Evolutionary conservation across 1,140 invertebrate genomes (phyloP).

Genomic region (Magallana gigas): DNA sequence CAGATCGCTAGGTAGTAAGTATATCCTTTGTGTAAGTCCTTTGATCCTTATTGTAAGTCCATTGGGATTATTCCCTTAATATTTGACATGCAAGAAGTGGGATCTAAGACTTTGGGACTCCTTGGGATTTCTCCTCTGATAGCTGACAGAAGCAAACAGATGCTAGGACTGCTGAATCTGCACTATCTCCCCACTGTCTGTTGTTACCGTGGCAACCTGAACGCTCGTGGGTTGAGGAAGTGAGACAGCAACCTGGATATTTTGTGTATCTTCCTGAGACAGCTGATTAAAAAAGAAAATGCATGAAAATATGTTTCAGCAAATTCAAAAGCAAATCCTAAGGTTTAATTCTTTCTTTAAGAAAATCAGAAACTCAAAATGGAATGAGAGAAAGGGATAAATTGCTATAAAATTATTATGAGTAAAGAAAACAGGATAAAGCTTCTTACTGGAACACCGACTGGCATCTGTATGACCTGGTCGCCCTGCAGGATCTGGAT

Average conservation of each 20-base stretch:
- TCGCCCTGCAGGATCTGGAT: slow-evolving; percentile 79
- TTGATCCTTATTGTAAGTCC: no score
- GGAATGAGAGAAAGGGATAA: not conserved
- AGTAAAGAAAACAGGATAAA: not conserved
- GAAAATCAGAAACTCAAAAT: not conserved
- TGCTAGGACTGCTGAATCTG: slow-evolving; percentile 62
- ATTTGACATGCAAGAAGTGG: no score
- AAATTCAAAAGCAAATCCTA: not conserved
- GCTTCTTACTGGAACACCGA: slow-evolving; percentile 41
- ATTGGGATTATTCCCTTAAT: no score
- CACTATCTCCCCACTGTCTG: slow-evolving; percentile 71
- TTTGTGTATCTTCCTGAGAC: slow-evolving; percentile 41
- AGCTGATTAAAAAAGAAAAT: slow-evolving; percentile 34
- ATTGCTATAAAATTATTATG: not conserved
- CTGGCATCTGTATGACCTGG: slow-evolving; percentile 74
- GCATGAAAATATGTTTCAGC: not conserved
- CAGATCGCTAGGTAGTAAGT: no score
- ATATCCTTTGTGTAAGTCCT: no score
- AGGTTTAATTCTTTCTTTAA: not conserved
- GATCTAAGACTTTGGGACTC: no score
- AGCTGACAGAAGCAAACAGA: not conserved
- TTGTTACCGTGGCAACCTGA: slow-evolving; percentile 71
- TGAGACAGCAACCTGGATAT: slow-evolving; percentile 53
- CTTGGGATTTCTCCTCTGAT: no score
- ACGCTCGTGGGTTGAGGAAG: slow-evolving; percentile 54